phyloP scores from a whole-genome alignment of 2,797 vertebrate genomes.

The Mus minutoides region DNA sequence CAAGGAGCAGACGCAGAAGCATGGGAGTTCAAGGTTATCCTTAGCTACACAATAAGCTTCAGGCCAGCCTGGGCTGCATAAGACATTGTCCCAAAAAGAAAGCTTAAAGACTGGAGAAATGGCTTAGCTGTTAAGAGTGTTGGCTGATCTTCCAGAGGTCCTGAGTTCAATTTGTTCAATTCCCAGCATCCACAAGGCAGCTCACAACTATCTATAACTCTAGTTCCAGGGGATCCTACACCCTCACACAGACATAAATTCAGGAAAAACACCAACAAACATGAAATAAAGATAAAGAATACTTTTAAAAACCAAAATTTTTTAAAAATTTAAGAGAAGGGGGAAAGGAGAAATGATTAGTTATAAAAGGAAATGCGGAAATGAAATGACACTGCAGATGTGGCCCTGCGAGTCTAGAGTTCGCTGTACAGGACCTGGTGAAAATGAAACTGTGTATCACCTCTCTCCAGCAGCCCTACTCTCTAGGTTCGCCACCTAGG shows the following conservation, averaged over 20 bases:
- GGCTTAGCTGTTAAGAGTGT: background rate
- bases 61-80: background rate
- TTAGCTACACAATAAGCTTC: background rate
- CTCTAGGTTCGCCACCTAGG: constrained; percentile 53
- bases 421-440: background rate
- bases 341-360: background rate
- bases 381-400: background rate
- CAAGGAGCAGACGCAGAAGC: background rate
- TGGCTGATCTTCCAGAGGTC: background rate
- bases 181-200: background rate
- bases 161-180: background rate
- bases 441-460: constrained; percentile 58
- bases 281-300: background rate
- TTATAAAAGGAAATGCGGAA: background rate
- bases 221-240: background rate
- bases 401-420: background rate
- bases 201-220: background rate
- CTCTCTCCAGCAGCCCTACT: background rate
- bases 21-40: background rate
- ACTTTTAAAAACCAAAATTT: too few species aligned
- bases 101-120: background rate
- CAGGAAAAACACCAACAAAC: background rate
- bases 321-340: background rate
- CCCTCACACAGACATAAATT: background rate
- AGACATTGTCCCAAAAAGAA: background rate